These are phyloP conservation scores for Dolichotis patagonum DNA, from an alignment of 2,113 vertebrate species.

Conservation along the genomic window DNA sequence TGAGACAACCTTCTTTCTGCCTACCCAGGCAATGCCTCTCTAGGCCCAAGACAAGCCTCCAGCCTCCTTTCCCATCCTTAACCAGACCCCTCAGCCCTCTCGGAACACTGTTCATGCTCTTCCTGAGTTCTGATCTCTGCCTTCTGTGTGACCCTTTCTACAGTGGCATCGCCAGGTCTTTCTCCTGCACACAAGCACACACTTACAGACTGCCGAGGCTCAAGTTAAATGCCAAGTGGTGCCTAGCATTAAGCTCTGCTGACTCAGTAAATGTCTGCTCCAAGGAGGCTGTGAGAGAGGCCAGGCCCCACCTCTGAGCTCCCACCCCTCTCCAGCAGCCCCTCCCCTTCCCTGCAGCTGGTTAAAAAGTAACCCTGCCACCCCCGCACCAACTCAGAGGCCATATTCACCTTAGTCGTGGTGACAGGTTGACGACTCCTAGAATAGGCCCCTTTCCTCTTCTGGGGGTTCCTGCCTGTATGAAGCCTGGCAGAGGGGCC, in stretches of 20 bases:
- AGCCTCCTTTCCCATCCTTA: not conserved
- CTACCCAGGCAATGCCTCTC: not conserved
- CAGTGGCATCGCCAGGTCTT: not conserved
- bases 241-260: not conserved
- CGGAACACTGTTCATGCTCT: rapidly evolving
- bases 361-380: conserved; percentile 56
- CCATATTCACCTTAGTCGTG: conserved; percentile 80
- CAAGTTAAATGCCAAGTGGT: not conserved
- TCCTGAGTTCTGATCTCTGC: not conserved
- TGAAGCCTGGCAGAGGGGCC: conserved; percentile 70
- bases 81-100: not conserved
- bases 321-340: not conserved
- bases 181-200: not conserved
- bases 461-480: conserved; percentile 82
- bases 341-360: conserved; percentile 61
- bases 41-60: not conserved
- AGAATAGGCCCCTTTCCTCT: conserved; percentile 87
- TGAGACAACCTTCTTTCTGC: not conserved
- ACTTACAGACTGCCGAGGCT: not conserved
- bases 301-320: conserved; percentile 14
- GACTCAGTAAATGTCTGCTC: not conserved
- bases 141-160: not conserved
- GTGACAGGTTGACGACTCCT: conserved; percentile 88
- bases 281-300: not conserved
- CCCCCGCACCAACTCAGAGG: conserved; percentile 57